A percentile compares a stretch with the other conserved stretches of the same genome.
These are phyloP conservation scores for Pinctada fucata DNA, from an alignment of 2,888 invertebrate species.

Conservation along the genomic window DNA sequence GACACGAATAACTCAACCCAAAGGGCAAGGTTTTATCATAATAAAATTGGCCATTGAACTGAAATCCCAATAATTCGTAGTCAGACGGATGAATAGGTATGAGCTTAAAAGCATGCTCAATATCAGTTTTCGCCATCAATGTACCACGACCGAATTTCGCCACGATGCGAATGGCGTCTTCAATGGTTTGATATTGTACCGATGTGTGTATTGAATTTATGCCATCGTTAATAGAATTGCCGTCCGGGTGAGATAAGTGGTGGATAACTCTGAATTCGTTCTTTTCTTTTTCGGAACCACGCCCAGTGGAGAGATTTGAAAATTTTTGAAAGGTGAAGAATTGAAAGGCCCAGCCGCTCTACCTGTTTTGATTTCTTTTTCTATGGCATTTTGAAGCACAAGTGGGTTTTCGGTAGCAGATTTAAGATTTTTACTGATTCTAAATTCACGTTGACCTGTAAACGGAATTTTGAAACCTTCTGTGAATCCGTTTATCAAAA, in stretches of 20 bases:
- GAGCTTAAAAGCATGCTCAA: slow-evolving; percentile 28
- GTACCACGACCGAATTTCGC: background rate
- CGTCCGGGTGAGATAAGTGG: slow-evolving; percentile 26
- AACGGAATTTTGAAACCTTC: slow-evolving; percentile 12
- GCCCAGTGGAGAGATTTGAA: slow-evolving; percentile 23
- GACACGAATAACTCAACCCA: slow-evolving; percentile 24
- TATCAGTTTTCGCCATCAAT: slow-evolving; percentile 17
- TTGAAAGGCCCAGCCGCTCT: background rate
- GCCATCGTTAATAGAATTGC: slow-evolving; percentile 17
- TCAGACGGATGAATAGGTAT: slow-evolving; percentile 18
- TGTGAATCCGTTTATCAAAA: background rate
- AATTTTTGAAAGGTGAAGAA: background rate
- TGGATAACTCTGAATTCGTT: slow-evolving; percentile 15
- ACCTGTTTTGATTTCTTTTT: background rate
- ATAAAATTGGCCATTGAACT: background rate
- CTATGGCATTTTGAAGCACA: slow-evolving; percentile 8
- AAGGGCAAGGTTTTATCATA: slow-evolving; percentile 27
- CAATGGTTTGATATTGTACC: slow-evolving; percentile 25
- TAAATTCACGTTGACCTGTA: background rate
- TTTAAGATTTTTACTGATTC: slow-evolving; percentile 6
- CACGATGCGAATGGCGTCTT: background rate
- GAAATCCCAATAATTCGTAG: slow-evolving; percentile 21
- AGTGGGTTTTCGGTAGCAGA: background rate
- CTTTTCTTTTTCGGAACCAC: slow-evolving; percentile 13
- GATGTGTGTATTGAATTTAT: slow-evolving; percentile 4